phyloP scores from a whole-genome alignment of 2,888 invertebrate genomes.

The Athalia circularis region DNA sequence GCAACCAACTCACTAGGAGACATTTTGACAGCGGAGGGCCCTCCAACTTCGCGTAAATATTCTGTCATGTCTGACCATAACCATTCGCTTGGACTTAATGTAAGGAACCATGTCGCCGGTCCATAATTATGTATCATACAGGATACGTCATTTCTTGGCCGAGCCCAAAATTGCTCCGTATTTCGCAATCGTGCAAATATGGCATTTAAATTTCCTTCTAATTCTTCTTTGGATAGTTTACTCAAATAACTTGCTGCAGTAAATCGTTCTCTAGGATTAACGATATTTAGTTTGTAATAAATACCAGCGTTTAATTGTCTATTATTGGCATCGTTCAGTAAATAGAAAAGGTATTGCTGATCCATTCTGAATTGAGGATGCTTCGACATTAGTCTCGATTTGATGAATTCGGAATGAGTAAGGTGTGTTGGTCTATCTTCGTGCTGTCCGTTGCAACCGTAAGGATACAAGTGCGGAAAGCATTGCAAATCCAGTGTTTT shows the following conservation, averaged over 20 bases:
- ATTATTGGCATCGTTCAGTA: conserved; percentile 1
- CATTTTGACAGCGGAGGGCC: no score
- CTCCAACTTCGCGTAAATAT: no score
- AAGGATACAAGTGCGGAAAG: no score
- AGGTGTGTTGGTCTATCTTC: conserved; percentile 50
- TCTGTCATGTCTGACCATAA: no score
- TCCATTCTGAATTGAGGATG: conserved; percentile 39
- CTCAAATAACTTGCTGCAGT: conserved; percentile 51
- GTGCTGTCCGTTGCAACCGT: conserved; percentile 50
- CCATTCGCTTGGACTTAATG: no score
- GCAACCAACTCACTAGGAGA: no score
- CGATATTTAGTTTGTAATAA: conserved; percentile 52
- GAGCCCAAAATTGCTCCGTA: conserved; percentile 47
- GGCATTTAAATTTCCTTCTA: conserved; percentile 51
- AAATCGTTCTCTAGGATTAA: conserved; percentile 48
- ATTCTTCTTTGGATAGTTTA: conserved; percentile 33
- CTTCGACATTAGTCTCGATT: conserved; percentile 52
- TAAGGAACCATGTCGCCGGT: no score
- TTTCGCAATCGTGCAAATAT: conserved; percentile 50
- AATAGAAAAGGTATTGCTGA: conserved; percentile 54
- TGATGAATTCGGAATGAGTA: conserved; percentile 51
- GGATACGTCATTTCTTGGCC: conserved; percentile 52
- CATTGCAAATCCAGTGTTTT: no score
- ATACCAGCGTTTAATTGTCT: conserved; percentile 45
- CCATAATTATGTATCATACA: conserved; percentile 53